Evolutionary conservation across 2,797 vertebrate species (phyloP), one percentile per base, ranked within the genome.

Genomic region (Myiotriccus ornatus): DNA sequence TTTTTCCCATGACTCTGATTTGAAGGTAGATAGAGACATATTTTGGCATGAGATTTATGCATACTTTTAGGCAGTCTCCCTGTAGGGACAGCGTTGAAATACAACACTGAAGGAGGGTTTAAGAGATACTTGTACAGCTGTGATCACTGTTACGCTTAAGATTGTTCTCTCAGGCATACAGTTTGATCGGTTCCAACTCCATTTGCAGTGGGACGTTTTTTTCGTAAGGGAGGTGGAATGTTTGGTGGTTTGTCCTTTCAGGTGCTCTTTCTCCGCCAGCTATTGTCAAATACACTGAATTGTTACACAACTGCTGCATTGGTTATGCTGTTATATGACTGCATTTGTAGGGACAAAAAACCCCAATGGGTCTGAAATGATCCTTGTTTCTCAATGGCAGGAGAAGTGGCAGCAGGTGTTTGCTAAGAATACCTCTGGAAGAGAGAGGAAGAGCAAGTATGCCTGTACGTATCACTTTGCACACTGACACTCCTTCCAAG

Each of bases 1-100:
- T 52, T 63, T 76, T 93, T 76, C 70, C 77, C 83, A 65, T 46
- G 32, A 52, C 50, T 89, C 78, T 88, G 83, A 96, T 95, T 47
- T 67, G 70, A 86, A 89, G 47, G 32, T 82, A 57, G 83, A 79
- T 41, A 86, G 52, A 93, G 53, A 19, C 28, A 27, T 84, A 65
- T 62, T 81, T 90, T 81, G 62, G 27, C 17, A 22, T 41, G 20
- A 90, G 78, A 73, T 86, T 50, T 78, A 84, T 76, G 77, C 70
- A 49, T 78, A 43, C 41, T 41, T 89, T 49, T 67, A 67, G 49
- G 43, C 80, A 78, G 28, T 32, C 19, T 65, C 28, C 23, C 28
- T 41, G 16, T 34, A 69, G 47, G 47, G n/a, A 69, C 69, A 55
- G n/a, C 7, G 2, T n/a, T 92, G 73, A 69, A 94, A 65, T 3